phyloP scores from a whole-genome alignment of 2,888 invertebrate species.

The Malthinus flaveolus region DNA sequence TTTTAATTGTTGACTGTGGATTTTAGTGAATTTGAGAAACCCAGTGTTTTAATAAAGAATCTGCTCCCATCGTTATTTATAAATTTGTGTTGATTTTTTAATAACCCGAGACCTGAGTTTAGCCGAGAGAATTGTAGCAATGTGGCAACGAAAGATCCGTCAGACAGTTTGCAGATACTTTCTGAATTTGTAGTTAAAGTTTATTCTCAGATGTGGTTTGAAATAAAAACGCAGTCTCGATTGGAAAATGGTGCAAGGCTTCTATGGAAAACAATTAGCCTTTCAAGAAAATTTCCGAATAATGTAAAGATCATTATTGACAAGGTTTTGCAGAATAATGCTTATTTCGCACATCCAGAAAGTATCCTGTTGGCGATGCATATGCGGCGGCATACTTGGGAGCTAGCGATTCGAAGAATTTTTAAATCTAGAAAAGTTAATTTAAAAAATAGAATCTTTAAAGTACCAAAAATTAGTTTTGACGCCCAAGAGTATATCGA shows the following conservation, averaged over 20 bases:
- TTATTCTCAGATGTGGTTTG: background rate
- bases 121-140: no score
- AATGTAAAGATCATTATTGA: background rate
- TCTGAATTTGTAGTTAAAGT: background rate
- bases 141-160: background rate
- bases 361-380: background rate
- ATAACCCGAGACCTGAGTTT: no score
- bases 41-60: no score
- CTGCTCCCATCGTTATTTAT: no score
- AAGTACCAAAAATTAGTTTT: conserved; percentile 3
- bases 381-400: background rate
- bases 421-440: background rate
- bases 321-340: background rate
- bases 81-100: no score
- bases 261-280: background rate
- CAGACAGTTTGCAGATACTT: background rate
- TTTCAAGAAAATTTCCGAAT: background rate
- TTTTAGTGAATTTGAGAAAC: no score
- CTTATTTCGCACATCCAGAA: conserved; percentile 1
- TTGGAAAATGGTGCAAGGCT: background rate
- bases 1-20: no score
- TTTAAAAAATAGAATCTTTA: background rate
- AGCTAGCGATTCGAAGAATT: conserved; percentile 1
- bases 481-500: background rate
- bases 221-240: background rate